A percentile compares a stretch with the other conserved stretches of the same genome.
Conservation (phyloP, 2,797 vertebrate genomes). For the Sphenopsis melanotis region DNA sequence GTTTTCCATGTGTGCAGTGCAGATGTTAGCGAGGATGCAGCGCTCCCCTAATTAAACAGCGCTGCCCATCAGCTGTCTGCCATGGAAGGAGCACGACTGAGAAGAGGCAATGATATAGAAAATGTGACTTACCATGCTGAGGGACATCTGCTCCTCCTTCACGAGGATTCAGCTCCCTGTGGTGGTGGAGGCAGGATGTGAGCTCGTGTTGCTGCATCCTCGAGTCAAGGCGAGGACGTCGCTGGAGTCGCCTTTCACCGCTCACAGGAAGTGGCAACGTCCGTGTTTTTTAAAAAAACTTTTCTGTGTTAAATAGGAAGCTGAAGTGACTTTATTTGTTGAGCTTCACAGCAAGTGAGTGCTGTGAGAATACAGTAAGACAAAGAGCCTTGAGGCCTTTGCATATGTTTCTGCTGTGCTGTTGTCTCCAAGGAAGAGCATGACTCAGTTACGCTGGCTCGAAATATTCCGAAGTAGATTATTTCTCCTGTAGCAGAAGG, state of each 20-base stretch:
- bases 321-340: slow-evolving; percentile 17
- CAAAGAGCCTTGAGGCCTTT: neutral
- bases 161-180: neutral
- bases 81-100: neutral
- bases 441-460: neutral
- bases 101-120: slow-evolving; percentile 3
- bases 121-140: slow-evolving; percentile 42
- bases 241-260: accelerated
- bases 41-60: neutral
- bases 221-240: accelerated
- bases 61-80: neutral
- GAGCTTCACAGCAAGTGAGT: neutral
- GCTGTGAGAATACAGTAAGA: neutral
- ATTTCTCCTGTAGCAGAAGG: slow-evolving; percentile 21
- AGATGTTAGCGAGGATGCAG: slow-evolving; percentile 45
- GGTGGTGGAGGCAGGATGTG: neutral
- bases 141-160: slow-evolving; percentile 52
- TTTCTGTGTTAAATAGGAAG: neutral
- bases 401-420: neutral
- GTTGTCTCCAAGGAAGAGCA: neutral
- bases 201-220: neutral
- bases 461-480: neutral
- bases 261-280: neutral
- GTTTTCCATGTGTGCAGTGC: slow-evolving; percentile 26
- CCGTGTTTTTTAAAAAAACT: neutral